Evolutionary conservation across 2,888 invertebrate species (phyloP).

Genomic region (Merodon equestris): DNA sequence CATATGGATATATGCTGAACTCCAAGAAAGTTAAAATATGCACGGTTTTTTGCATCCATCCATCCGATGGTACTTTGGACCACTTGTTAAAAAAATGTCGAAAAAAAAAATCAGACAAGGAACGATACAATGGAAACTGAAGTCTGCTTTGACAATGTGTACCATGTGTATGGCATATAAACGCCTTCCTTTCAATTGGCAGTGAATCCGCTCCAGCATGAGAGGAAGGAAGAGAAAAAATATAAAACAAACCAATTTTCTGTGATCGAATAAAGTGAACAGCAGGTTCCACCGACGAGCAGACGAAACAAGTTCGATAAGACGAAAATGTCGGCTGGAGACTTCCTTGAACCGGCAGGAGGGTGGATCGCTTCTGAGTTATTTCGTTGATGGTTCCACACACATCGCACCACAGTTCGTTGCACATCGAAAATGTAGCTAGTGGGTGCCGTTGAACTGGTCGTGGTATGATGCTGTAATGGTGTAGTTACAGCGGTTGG

Average conservation of each 20-base stretch:
- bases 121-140: conserved; percentile 50
- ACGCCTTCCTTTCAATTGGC: conserved; percentile 64
- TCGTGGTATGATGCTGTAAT: too few relatives aligned
- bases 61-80: conserved; percentile 8
- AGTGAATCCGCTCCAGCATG: conserved; percentile 49
- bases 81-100: conserved; percentile 12
- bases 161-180: conserved; percentile 59
- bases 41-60: conserved; percentile 53
- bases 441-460: conserved; percentile 27
- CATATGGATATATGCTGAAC: conserved; percentile 55
- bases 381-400: conserved; percentile 6
- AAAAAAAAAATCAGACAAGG: not conserved
- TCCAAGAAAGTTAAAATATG: conserved; percentile 62
- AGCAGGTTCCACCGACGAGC: conserved; percentile 48
- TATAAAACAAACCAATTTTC: conserved; percentile 41
- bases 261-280: conserved; percentile 64
- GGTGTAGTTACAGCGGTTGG: too few relatives aligned
- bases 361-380: conserved; percentile 40
- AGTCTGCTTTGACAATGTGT: conserved; percentile 62
- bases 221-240: conserved; percentile 32
- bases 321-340: conserved; percentile 51
- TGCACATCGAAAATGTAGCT: conserved; percentile 16
- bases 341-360: conserved; percentile 52
- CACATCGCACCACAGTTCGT: conserved; percentile 46
- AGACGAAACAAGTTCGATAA: conserved; percentile 47